Evolutionary conservation across 2,113 vertebrate genomes (phyloP), one percentile per base, ranked within the genome.

Genomic region (Amia ocellicauda): DNA sequence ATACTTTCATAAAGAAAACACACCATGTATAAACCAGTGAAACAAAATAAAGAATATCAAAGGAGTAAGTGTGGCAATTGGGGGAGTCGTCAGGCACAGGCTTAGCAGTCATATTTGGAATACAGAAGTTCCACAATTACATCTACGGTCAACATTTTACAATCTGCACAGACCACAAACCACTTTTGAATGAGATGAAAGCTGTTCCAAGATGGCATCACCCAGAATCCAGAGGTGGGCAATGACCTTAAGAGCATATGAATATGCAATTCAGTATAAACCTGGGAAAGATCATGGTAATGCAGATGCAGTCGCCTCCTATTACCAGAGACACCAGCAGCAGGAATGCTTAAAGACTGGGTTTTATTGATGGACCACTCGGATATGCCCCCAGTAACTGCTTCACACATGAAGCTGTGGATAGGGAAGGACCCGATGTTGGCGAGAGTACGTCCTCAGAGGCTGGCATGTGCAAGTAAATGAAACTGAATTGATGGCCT

Each of bases 111-210:
- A n/a, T n/a, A n/a, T n/a, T n/a, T n/a, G n/a, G n/a, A n/a, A n/a
- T n/a, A n/a, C n/a, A n/a, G n/a, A n/a, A n/a, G n/a, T n/a, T n/a
- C n/a, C n/a, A n/a, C n/a, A n/a, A n/a, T n/a, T n/a, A n/a, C n/a
- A n/a, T n/a, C n/a, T 58, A 8, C 29, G 42, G 58, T 3, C 3
- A 20, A 10, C 20, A 45, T 22, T 47, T 43, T 40, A 60, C 22
- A 9, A 72, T 49, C 3, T 19, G 20, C 3, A 63, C 49, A 8
- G 60, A 62, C 13, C 60, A 52, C 28, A 62, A 40, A 26, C 60
- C 16, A 4, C 31, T 63, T 10, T 20, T 63, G 3, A 29, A 49
- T 3, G 51, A 63, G 5, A 3, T 11, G 22, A 63, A 54, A 20
- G 31, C 11, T 14, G n/a, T 42, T 17, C 51, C 20, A 13, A n/a